A percentile compares a stretch with the other conserved stretches of the same genome.
phyloP scores from a whole-genome alignment of 1,140 invertebrate genomes.

The Drosophila oshimai region DNA sequence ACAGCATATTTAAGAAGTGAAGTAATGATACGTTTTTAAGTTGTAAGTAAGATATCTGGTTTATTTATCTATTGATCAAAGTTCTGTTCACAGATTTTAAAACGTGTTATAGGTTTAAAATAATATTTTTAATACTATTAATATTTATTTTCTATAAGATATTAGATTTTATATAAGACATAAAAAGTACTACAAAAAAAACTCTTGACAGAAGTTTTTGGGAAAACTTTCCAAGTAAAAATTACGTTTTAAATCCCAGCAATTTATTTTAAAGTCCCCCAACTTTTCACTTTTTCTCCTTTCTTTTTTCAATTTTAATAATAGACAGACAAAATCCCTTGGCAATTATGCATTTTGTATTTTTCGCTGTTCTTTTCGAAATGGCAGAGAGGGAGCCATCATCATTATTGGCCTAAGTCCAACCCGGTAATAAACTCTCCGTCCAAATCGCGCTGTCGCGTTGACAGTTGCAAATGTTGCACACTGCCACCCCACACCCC shows the following conservation, averaged over 20 bases:
- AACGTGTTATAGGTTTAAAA: too few relatives aligned
- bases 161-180: too few relatives aligned
- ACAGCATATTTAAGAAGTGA: neutral
- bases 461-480: conserved; percentile 79
- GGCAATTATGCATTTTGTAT: conserved; percentile 29
- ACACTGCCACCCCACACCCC: neutral
- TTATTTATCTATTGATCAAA: too few relatives aligned
- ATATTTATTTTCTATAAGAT: too few relatives aligned
- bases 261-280: neutral
- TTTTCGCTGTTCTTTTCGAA: neutral
- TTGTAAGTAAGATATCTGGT: too few relatives aligned
- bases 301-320: conserved; percentile 8
- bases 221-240: neutral
- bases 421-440: conserved; percentile 69
- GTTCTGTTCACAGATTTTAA: too few relatives aligned
- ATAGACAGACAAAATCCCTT: conserved; percentile 13
- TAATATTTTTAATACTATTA: too few relatives aligned
- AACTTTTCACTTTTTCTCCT: neutral
- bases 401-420: conserved; percentile 69
- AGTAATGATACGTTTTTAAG: conserved; percentile 1
- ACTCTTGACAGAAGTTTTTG: too few relatives aligned
- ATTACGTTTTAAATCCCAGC: neutral
- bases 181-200: too few relatives aligned
- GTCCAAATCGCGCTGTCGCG: conserved; percentile 55
- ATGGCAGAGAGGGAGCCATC: neutral